phyloP scores from a whole-genome alignment of 2,113 vertebrate species.

The Chlamydotis undulata region DNA sequence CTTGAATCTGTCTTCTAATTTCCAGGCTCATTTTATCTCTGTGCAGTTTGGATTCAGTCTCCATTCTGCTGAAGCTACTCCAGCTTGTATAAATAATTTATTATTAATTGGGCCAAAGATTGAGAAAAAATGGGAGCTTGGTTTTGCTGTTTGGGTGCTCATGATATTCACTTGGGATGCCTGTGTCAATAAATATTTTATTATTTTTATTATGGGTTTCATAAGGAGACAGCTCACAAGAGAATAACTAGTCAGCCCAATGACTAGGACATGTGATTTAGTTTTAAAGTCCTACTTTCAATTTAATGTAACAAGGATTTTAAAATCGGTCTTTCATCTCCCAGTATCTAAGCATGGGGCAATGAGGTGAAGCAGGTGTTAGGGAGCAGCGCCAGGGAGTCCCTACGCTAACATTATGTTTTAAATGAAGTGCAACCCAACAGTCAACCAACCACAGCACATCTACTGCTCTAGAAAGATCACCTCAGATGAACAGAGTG shows the following conservation, averaged over 20 bases:
- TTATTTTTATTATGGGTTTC: conserved; percentile 17
- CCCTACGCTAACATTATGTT: neutral
- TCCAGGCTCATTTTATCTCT: conserved; percentile 38
- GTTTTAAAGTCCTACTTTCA: neutral
- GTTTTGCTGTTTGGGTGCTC: conserved; percentile 17
- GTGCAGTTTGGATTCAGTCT: conserved; percentile 10
- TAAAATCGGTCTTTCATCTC: neutral
- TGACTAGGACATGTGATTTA: neutral
- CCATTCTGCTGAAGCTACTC: neutral
- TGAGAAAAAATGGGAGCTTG: neutral
- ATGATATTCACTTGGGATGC: neutral
- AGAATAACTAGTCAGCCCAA: neutral
- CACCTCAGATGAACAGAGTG: neutral
- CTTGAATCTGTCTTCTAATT: conserved; percentile 43
- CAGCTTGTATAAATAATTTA: conserved; percentile 13
- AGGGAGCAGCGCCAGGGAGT: fast-evolving
- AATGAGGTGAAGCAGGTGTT: neutral
- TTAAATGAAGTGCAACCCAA: neutral
- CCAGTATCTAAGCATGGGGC: neutral
- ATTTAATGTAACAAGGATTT: neutral
- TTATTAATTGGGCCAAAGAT: conserved; percentile 5
- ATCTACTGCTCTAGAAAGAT: neutral
- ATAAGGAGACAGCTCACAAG: neutral
- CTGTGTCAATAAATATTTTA: neutral
- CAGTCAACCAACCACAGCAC: neutral